A percentile compares a stretch with the other conserved stretches of the same genome.
These are phyloP conservation scores for Leptobrachium ailaonicum DNA, from an alignment of 2,113 vertebrate genomes.

Conservation along the genomic window DNA sequence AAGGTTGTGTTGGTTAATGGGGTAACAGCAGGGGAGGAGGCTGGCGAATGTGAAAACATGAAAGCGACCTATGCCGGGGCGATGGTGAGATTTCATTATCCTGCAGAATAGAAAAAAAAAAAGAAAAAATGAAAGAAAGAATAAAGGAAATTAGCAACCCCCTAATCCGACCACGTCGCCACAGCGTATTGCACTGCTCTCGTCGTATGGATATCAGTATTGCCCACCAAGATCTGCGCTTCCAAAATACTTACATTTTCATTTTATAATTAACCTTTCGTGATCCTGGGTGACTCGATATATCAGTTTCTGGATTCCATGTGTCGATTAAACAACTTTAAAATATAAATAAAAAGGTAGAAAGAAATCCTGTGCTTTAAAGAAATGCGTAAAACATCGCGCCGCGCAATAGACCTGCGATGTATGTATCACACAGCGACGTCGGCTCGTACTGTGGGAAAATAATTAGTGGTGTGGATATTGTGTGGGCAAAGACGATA, in stretches of 20 bases:
- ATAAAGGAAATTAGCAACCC: conserved; percentile 21
- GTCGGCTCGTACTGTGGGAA: neutral
- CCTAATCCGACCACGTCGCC: conserved; percentile 14
- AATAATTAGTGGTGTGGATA: conserved; percentile 44
- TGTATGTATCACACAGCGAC: neutral
- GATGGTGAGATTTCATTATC: conserved; percentile 40
- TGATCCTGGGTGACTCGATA: neutral
- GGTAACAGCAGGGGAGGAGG: conserved; percentile 36
- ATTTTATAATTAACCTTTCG: neutral
- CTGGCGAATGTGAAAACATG: conserved; percentile 43
- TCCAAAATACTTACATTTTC: too few relatives aligned
- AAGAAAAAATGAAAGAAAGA: too few relatives aligned
- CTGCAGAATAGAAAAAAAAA: conserved; percentile 1
- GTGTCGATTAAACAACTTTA: too few relatives aligned
- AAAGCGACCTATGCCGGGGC: conserved; percentile 31
- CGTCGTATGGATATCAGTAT: too few relatives aligned
- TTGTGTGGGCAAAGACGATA: conserved; percentile 50
- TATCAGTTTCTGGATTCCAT: too few relatives aligned
- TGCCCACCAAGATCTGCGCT: too few relatives aligned
- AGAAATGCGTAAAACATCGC: neutral
- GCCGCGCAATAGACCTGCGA: neutral
- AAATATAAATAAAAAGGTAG: too few relatives aligned
- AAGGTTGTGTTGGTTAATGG: conserved; percentile 50
- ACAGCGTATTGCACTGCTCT: too few relatives aligned
- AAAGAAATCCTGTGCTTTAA: too few relatives aligned